These are phyloP conservation scores for Tamandua tetradactyla DNA, from an alignment of 2,797 vertebrate species.

Conservation along the genomic window DNA sequence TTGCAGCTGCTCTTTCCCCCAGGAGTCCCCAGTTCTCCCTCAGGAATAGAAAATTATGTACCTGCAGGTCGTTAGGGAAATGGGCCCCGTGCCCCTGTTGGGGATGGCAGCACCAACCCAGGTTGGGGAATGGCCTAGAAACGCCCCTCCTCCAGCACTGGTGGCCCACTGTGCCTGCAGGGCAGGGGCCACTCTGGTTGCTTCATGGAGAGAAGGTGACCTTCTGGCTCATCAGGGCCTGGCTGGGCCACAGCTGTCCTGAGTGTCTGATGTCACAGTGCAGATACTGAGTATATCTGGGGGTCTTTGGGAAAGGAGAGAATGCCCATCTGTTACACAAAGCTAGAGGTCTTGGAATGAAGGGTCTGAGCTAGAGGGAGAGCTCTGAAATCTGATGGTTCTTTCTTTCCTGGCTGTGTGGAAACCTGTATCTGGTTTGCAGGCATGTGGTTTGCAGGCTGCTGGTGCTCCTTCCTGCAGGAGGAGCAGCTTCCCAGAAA, in stretches of 20 bases:
- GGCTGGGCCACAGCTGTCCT: background rate
- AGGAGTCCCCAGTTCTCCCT: background rate
- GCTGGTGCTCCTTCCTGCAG: background rate
- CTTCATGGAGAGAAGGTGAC: background rate
- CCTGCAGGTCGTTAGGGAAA: background rate
- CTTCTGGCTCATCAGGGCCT: too few species aligned
- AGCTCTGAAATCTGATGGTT: background rate
- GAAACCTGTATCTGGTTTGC: background rate
- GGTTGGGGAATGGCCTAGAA: background rate
- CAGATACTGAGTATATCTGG: background rate
- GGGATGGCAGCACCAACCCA: too few species aligned
- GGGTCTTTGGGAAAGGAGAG: background rate
- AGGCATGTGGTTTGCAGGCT: background rate
- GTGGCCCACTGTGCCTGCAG: background rate
- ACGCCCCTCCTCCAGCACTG: background rate
- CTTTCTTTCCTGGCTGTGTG: background rate
- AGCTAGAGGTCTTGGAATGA: background rate
- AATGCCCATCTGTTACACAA: background rate
- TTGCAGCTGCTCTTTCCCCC: too few species aligned
- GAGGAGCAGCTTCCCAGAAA: background rate
- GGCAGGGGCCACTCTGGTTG: background rate
- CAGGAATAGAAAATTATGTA: rapidly evolving
- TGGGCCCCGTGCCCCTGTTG: rapidly evolving
- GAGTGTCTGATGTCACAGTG: background rate
- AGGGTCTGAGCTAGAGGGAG: too few species aligned